These are phyloP conservation scores for Aleiodes alternator DNA, from an alignment of 2,888 invertebrate species.

Conservation along the genomic window DNA sequence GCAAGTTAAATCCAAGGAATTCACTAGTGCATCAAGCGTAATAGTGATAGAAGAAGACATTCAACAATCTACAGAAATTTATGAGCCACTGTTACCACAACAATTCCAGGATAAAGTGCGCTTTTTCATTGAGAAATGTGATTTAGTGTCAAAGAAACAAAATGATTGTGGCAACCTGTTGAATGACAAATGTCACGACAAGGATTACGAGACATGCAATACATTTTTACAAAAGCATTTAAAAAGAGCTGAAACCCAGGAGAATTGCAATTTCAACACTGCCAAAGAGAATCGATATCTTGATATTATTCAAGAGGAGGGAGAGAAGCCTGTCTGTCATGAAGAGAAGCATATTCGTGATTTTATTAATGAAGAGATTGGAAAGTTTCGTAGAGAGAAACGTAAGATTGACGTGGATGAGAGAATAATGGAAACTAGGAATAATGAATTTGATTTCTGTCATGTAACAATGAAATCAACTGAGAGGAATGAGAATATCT, in stretches of 20 bases:
- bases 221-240: slow-evolving; percentile 72
- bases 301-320: slow-evolving; percentile 88
- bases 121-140: slow-evolving; percentile 66
- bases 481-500: slow-evolving; percentile 31
- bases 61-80: slow-evolving; percentile 36
- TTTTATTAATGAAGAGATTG: slow-evolving; percentile 78
- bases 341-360: slow-evolving; percentile 70
- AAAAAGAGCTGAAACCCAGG: slow-evolving; percentile 78
- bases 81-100: slow-evolving; percentile 61
- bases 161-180: slow-evolving; percentile 49
- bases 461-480: slow-evolving; percentile 13
- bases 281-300: slow-evolving; percentile 81
- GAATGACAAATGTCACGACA: slow-evolving; percentile 49
- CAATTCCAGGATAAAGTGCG: slow-evolving; percentile 69
- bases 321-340: slow-evolving; percentile 79
- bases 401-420: slow-evolving; percentile 62
- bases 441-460: slow-evolving; percentile 19
- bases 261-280: slow-evolving; percentile 79
- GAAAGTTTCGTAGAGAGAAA: slow-evolving; percentile 72
- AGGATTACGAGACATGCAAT: slow-evolving; percentile 39
- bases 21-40: slow-evolving; percentile 20
- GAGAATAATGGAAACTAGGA: slow-evolving; percentile 21
- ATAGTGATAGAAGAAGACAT: slow-evolving; percentile 45
- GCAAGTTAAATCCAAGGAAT: slow-evolving; percentile 39
- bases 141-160: slow-evolving; percentile 58